phyloP scores from a whole-genome alignment of 2,113 vertebrate species.

The Xyrauchen texanus region DNA sequence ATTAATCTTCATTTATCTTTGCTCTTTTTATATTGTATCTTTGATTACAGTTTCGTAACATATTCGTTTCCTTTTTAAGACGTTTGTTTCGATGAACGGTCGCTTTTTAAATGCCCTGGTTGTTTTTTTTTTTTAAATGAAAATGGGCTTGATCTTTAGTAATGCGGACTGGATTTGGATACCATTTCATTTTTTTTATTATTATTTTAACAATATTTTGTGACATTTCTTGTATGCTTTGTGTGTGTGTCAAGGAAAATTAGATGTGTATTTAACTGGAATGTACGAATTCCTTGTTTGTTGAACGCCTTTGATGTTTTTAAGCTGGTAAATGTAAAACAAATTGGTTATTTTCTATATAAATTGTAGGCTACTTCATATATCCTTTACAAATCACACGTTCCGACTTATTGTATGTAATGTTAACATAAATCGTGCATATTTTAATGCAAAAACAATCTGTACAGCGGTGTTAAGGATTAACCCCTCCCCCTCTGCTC shows the following conservation, averaged over 20 bases:
- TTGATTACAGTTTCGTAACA: not conserved
- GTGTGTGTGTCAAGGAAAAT: not conserved
- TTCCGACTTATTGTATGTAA: not conserved
- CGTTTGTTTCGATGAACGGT: not conserved
- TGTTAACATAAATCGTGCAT: not conserved
- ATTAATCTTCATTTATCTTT: not conserved
- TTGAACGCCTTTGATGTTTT: not conserved
- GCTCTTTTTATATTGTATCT: no score
- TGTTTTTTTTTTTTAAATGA: not conserved
- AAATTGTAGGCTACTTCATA: not conserved
- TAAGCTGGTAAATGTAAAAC: not conserved
- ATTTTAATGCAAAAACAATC: not conserved
- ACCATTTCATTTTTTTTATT: no score
- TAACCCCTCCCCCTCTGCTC: conserved; percentile 39
- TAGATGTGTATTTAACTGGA: not conserved
- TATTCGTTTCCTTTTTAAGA: not conserved
- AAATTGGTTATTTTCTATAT: not conserved
- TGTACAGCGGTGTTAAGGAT: conserved; percentile 1
- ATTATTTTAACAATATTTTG: no score
- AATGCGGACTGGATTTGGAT: not conserved
- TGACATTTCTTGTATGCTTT: not conserved
- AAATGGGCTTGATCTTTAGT: not conserved
- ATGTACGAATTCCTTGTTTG: not conserved
- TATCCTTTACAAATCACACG: not conserved
- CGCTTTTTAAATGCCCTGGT: not conserved